A percentile compares a stretch with the other conserved stretches of the same genome.
Conservation (phyloP, 2,888 invertebrate genomes). For the Helleia helle region DNA sequence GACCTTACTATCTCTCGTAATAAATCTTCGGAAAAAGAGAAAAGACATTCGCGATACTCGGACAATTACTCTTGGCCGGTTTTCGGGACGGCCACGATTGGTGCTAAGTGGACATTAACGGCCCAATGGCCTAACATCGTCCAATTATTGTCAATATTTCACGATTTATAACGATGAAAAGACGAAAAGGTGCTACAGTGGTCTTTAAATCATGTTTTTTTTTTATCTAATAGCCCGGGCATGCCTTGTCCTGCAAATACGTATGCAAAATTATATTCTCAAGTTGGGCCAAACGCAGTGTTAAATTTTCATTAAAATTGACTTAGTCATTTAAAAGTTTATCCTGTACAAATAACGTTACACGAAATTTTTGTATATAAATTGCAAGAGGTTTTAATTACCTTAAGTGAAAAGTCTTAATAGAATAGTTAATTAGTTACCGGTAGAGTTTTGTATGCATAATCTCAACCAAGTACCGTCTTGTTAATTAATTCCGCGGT, state of each 20-base stretch:
- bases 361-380: too few species aligned
- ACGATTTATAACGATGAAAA: slow-evolving; percentile 1
- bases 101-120: slow-evolving; percentile 6
- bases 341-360: too few species aligned
- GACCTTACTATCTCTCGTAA: slow-evolving; percentile 13
- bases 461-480: neutral
- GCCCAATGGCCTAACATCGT: neutral
- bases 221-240: too few species aligned
- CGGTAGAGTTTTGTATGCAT: neutral
- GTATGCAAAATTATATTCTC: too few species aligned
- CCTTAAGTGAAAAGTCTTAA: neutral
- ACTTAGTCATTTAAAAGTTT: too few species aligned
- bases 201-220: too few species aligned
- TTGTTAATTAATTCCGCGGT: slow-evolving; percentile 2
- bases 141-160: slow-evolving; percentile 4
- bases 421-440: slow-evolving; percentile 4
- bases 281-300: too few species aligned
- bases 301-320: too few species aligned
- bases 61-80: slow-evolving; percentile 9
- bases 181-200: too few species aligned
- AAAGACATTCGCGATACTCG: slow-evolving; percentile 8
- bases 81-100: neutral
- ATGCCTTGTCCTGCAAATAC: too few species aligned
- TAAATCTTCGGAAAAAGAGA: slow-evolving; percentile 14
- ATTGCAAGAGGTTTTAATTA: too few species aligned